These are phyloP conservation scores for Drosophila melanica DNA, from an alignment of 1,140 invertebrate genomes.

Conservation along the genomic window DNA sequence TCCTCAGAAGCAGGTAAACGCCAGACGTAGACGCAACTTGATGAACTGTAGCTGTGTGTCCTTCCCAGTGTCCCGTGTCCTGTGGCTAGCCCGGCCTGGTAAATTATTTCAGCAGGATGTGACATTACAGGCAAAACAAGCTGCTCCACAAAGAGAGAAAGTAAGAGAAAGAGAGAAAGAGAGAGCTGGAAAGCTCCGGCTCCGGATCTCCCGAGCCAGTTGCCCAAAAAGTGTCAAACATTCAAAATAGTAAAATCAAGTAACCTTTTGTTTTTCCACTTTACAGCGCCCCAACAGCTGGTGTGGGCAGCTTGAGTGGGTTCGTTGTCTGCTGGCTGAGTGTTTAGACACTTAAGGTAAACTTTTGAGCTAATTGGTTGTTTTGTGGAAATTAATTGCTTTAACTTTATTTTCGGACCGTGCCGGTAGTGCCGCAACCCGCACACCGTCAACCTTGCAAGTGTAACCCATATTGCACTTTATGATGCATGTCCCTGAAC, in stretches of 20 bases:
- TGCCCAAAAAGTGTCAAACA: slow-evolving; percentile 83
- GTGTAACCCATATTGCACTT: slow-evolving; percentile 59
- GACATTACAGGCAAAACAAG: slow-evolving; percentile 79
- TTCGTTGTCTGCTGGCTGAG: slow-evolving; percentile 37
- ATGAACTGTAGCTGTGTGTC: slow-evolving; percentile 27
- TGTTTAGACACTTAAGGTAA: slow-evolving; percentile 84
- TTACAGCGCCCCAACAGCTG: slow-evolving; percentile 5
- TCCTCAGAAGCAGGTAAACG: slow-evolving; percentile 26
- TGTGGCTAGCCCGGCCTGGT: slow-evolving; percentile 44
- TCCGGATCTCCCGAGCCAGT: slow-evolving; percentile 23
- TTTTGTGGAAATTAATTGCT: slow-evolving; percentile 84
- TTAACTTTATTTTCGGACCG: slow-evolving; percentile 74
- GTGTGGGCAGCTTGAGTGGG: slow-evolving; percentile 2
- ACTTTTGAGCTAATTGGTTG: slow-evolving; percentile 84
- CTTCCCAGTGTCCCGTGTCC: neutral
- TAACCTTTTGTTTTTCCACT: slow-evolving; percentile 79
- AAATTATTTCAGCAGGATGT: slow-evolving; percentile 82
- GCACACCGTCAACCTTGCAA: neutral
- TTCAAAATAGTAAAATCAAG: slow-evolving; percentile 84
- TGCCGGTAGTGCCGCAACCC: neutral
- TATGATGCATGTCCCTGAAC: slow-evolving; percentile 70
- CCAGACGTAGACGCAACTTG: slow-evolving; percentile 19
- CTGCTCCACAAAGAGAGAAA: slow-evolving; percentile 38
- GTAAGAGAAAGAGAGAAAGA: too few relatives aligned
- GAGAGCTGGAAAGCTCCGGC: slow-evolving; percentile 3